Conservation (phyloP, 2,888 invertebrate species). For the Rhingia campestris region DNA sequence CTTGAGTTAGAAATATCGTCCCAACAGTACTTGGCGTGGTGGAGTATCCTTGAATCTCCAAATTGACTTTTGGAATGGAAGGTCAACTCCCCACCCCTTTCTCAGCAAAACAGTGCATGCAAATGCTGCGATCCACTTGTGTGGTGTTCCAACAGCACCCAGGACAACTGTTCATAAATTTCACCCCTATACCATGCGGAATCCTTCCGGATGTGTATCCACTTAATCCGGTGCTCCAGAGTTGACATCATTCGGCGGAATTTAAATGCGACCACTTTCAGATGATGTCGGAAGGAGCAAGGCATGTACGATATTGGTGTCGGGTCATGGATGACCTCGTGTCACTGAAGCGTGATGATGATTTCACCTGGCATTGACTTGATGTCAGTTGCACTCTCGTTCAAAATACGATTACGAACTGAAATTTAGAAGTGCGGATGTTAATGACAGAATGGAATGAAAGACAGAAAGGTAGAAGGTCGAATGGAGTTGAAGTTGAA, state of each 20-base stretch:
- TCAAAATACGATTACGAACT: too few species aligned
- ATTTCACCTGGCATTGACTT: too few species aligned
- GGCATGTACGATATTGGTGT: conserved; percentile 16
- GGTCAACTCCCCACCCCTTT: not conserved
- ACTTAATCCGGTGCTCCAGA: conserved; percentile 27
- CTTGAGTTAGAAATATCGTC: too few species aligned
- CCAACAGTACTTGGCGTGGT: not conserved
- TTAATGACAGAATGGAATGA: too few species aligned
- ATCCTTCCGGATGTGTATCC: not conserved
- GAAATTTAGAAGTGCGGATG: too few species aligned
- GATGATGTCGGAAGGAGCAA: not conserved
- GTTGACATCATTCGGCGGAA: conserved; percentile 38
- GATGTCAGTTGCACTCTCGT: too few species aligned
- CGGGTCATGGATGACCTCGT: conserved; percentile 20
- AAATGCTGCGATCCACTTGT: not conserved
- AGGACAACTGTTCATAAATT: not conserved
- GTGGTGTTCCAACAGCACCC: not conserved
- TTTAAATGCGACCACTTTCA: conserved; percentile 21
- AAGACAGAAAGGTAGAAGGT: too few species aligned
- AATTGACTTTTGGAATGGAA: conserved; percentile 20
- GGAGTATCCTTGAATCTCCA: conserved; percentile 6
- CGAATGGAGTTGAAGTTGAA: too few species aligned
- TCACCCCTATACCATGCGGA: not conserved
- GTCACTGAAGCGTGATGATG: not conserved
- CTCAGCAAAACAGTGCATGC: not conserved